Evolutionary conservation across 2,113 vertebrate genomes (phyloP), one percentile per base, ranked within the genome.

Genomic region (Hiodon alosoides): DNA sequence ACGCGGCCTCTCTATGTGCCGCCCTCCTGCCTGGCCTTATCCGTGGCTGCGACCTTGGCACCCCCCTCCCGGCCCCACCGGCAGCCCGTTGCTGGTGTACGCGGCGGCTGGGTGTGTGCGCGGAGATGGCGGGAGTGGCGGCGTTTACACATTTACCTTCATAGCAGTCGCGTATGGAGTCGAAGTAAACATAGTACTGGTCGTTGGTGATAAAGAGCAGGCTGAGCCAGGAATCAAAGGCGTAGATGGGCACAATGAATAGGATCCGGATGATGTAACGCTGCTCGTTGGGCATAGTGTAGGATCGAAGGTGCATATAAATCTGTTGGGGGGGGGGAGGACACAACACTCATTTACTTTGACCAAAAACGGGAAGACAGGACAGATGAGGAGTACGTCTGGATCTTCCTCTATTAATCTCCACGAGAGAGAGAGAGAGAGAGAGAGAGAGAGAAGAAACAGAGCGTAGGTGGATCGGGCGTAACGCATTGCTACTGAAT

Each of bases 141-240:
- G 17, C 4, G 54, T 50, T 7, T 84, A 96, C 97, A 31, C 4
- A 52, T 50, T 7, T 84, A 96, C 97, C 97, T 92, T 99, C 97
- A 0, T 98, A 99, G 85, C 95, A 98, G 85, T 99, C 96, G 0
- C 96, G 91, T 64, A 98, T 76, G 0, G 97, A 98, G 87, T 98
- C 94, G 0, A 98, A 96, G 84, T 98, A 98, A 76, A 98, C 89
- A 0, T 97, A 97, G 85, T 94, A 95, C 81, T 96, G 95, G 80
- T 93, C 90, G 77, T 91, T 94, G 78, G 92, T 94, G 61, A 99
- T 95, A 80, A 99, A 94, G 58, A 99, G 92, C 67, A 99, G 93
- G 86, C 96, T 99, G 79, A 99, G 94, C 97, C 97, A 99, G 5
- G 97, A 98, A 84, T 96, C 94, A 0, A 97, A 96, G 81, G 96